Conservation (phyloP, 2,113 vertebrate genomes). For the Mola mola region DNA sequence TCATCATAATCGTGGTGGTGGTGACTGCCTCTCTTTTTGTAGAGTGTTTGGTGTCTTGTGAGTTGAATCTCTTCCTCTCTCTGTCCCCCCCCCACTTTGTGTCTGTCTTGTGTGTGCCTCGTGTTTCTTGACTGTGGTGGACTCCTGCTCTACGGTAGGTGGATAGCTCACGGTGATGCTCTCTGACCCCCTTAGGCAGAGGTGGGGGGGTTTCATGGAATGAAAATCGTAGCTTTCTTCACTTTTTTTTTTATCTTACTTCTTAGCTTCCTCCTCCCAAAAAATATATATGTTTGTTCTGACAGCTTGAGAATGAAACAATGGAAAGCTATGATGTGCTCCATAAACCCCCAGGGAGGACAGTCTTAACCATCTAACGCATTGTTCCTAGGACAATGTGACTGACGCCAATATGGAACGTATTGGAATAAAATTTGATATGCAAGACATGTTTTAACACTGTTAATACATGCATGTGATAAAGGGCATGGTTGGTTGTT, state of each 20-base stretch:
- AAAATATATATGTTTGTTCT: constrained; percentile 46
- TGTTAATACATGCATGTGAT: constrained; percentile 79
- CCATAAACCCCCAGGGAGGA: constrained; percentile 73
- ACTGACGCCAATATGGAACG: constrained; percentile 70
- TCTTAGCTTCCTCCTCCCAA: constrained; percentile 7
- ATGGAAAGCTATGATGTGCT: constrained; percentile 79
- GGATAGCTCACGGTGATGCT: constrained; percentile 72
- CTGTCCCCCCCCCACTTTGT: constrained; percentile 73
- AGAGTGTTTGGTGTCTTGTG: constrained; percentile 79
- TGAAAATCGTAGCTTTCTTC: constrained; percentile 80
- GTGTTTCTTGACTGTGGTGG: constrained; percentile 82
- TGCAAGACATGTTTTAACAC: constrained; percentile 71
- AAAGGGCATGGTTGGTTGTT: constrained; percentile 80
- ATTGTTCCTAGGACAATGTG: constrained; percentile 74
- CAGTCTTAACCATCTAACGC: constrained; percentile 69
- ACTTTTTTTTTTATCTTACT: constrained; percentile 42
- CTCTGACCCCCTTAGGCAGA: constrained; percentile 61
- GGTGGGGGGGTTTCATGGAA: constrained; percentile 76
- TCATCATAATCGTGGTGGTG: constrained; percentile 67
- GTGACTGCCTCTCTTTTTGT: constrained; percentile 72
- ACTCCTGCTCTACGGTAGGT: constrained; percentile 84
- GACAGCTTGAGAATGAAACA: constrained; percentile 72
- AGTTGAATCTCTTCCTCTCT: constrained; percentile 83
- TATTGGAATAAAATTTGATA: constrained; percentile 64
- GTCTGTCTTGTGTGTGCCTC: constrained; percentile 80